Evolutionary conservation across 2,113 vertebrate species (phyloP).

Genomic region (Etheostoma spectabile): DNA sequence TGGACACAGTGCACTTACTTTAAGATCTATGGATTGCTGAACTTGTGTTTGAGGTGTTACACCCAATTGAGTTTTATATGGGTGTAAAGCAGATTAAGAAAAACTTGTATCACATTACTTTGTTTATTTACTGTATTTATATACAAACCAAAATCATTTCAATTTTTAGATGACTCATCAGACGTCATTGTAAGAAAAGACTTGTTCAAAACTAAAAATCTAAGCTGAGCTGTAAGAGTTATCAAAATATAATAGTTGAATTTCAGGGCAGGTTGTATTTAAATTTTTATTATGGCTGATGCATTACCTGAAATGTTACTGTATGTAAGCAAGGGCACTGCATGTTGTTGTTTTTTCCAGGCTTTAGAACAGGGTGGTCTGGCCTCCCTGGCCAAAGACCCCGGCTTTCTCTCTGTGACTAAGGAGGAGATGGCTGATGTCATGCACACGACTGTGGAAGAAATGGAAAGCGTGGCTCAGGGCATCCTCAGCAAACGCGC

Average conservation of each 20-base stretch:
- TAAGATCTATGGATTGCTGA: neutral
- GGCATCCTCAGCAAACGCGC: slow-evolving; percentile 81
- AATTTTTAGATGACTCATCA: neutral
- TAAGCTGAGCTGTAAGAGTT: neutral
- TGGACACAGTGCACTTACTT: no score
- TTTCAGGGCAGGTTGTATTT: neutral
- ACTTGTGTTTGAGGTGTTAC: neutral
- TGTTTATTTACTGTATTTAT: neutral
- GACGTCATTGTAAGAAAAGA: neutral
- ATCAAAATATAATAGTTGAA: neutral
- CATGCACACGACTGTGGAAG: slow-evolving; percentile 79
- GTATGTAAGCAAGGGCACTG: neutral
- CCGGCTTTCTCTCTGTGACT: slow-evolving; percentile 79
- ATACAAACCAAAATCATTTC: neutral
- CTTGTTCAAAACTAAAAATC: neutral
- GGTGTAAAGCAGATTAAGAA: neutral
- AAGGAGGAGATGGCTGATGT: slow-evolving; percentile 86
- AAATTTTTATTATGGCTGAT: neutral
- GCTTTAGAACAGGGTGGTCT: slow-evolving; percentile 86
- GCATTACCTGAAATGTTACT: neutral
- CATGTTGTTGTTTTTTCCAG: slow-evolving; percentile 70
- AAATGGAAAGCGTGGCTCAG: slow-evolving; percentile 84
- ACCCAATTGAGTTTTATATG: neutral
- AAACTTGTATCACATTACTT: neutral
- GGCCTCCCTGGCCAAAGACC: slow-evolving; percentile 80